Evolutionary conservation across 2,888 invertebrate genomes (phyloP).

Genomic region (Rotaria macrura): DNA sequence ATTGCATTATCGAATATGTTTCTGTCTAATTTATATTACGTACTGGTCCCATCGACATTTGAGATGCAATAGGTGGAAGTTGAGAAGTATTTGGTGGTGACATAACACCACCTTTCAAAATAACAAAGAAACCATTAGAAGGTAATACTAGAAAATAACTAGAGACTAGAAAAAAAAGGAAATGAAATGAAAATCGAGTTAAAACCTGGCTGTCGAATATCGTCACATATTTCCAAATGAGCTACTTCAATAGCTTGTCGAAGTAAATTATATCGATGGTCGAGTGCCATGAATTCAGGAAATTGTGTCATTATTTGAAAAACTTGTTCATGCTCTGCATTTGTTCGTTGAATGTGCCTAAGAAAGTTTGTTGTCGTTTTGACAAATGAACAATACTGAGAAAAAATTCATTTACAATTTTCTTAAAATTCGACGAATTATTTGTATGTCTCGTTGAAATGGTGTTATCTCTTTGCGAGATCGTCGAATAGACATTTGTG

Average conservation of each 20-base stretch:
- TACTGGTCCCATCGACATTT: neutral
- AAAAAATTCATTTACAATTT: neutral
- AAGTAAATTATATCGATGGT: neutral
- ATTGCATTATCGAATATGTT: neutral
- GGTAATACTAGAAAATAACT: conserved; percentile 10
- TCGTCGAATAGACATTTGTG: neutral
- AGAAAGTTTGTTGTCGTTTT: neutral
- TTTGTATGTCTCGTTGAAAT: neutral
- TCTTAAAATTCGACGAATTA: neutral
- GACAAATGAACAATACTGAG: neutral
- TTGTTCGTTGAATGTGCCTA: conserved; percentile 29
- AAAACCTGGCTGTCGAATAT: conserved; percentile 22
- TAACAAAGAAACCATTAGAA: conserved; percentile 23
- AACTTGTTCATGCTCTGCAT: conserved; percentile 26
- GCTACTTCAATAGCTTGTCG: conserved; percentile 21
- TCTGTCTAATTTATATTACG: neutral
- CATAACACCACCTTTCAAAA: conserved; percentile 28
- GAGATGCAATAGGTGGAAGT: neutral
- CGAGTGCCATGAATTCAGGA: conserved; percentile 21
- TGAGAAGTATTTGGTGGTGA: neutral
- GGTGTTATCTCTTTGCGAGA: neutral
- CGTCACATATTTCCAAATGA: conserved; percentile 27
- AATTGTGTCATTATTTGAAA: conserved; percentile 23
- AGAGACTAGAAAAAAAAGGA: neutral
- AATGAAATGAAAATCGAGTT: neutral